Conservation (phyloP, 2,888 invertebrate species). For the Anorthoa munda region DNA sequence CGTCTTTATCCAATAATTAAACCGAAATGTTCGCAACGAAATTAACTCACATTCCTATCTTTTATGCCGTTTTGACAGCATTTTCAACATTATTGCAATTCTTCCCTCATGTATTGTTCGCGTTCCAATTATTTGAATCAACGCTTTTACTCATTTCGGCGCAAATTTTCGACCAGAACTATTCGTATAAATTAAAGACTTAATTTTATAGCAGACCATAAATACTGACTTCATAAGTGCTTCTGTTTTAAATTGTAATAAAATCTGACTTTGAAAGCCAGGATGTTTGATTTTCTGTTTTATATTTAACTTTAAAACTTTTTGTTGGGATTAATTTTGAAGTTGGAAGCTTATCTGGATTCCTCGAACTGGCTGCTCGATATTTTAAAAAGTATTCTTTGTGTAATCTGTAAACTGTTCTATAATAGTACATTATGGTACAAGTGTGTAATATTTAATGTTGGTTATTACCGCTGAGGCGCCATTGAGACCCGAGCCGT, state of each 20-base stretch:
- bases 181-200: slow-evolving; percentile 36
- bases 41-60: slow-evolving; percentile 3
- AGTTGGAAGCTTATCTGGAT: slow-evolving; percentile 25
- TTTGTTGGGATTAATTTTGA: slow-evolving; percentile 36
- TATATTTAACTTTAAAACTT: slow-evolving; percentile 26
- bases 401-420: not conserved
- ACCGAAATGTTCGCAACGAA: not conserved
- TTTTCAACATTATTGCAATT: slow-evolving; percentile 29
- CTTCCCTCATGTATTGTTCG: slow-evolving; percentile 7
- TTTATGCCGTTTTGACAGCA: not conserved
- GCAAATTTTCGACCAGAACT: slow-evolving; percentile 24
- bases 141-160: not conserved
- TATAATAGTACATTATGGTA: too few relatives aligned
- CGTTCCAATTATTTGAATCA: slow-evolving; percentile 11
- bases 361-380: not conserved
- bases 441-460: too few relatives aligned
- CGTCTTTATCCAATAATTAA: slow-evolving; percentile 7
- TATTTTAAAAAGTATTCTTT: not conserved
- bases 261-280: slow-evolving; percentile 37
- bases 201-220: slow-evolving; percentile 17
- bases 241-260: slow-evolving; percentile 49
- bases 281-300: slow-evolving; percentile 37
- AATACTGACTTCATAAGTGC: slow-evolving; percentile 24
- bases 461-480: too few relatives aligned
- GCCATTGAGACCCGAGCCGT: too few relatives aligned